Evolutionary conservation across 1,140 invertebrate species (phyloP), one percentile per base, ranked within the genome.

Genomic region (Orussus abietinus): DNA sequence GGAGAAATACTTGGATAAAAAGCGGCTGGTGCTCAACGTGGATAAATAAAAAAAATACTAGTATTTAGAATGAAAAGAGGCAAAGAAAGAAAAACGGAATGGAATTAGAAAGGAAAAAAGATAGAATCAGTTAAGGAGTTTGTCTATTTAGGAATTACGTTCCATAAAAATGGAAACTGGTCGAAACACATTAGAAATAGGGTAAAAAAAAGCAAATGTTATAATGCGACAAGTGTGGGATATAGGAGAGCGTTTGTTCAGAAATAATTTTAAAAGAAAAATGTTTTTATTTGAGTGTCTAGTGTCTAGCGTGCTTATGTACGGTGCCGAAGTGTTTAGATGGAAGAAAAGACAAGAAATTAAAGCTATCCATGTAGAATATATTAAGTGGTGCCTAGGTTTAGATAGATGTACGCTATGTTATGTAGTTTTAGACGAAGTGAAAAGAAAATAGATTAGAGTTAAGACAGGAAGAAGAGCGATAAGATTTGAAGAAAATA

Each of bases 111-210:
- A 20, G 45, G 39, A 10, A 14, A 14, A n/a, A 11, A 28, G 10
- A 29, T 42, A 4, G 45, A 42, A 28, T 32, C 41, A 21, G 45
- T 47, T 10, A 25, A 32, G 18, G 33, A 47, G 28, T 42, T 47
- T 14, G 22, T 19, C 11, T 47, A 42, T 29, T 21, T 47, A 14
- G 45, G 33, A 5, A 42, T 35, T 26, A 9, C 3, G n/a, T 29
- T 46, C 11, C 9, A 3, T 14, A 40, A 21, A 4, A 25, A 17
- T 17, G 35, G 28, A 25, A 20, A 14, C 3, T 9, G n/a, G 29
- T 10, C n/a, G 29, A 13, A 6, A 12, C 14, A 11, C 4, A n/a
- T n/a, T n/a, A 37, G 18, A 15, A 28, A 39, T 1, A 15, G 18
- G 19, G 39, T 42, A n/a, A 10, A 25, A 29, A 14, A 44, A 34